Conservation (phyloP, 2,797 vertebrate genomes). For the Pangasius krempfi region DNA sequence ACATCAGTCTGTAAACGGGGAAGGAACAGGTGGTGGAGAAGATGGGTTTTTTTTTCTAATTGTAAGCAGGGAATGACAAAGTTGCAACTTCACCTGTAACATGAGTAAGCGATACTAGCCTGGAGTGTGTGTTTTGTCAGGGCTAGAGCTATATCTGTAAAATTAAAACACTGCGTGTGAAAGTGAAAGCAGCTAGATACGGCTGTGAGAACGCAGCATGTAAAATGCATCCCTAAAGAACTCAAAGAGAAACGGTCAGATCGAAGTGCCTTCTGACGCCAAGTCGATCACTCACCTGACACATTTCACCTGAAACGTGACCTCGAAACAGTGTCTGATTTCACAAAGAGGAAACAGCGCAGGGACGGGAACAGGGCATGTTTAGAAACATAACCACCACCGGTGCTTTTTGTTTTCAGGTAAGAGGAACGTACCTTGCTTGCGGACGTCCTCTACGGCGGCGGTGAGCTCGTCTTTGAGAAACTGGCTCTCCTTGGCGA, state of each 20-base stretch:
- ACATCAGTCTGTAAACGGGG: background rate
- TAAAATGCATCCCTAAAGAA: no score
- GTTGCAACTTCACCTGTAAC: background rate
- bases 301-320: no score
- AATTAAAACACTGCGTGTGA: background rate
- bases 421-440: slow-evolving; percentile 84
- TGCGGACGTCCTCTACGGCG: slow-evolving; percentile 97
- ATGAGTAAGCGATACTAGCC: no score
- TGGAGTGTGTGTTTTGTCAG: no score
- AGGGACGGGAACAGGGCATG: background rate
- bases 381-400: no score
- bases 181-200: background rate
- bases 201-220: background rate
- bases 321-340: background rate
- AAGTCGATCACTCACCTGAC: background rate
- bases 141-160: no score
- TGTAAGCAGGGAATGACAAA: background rate
- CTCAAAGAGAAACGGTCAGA: no score
- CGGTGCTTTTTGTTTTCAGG: background rate
- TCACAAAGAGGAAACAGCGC: background rate
- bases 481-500: slow-evolving; percentile 97
- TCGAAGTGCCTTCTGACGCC: no score
- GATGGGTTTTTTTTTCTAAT: no score
- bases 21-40: background rate
- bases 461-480: slow-evolving; percentile 95